Percentiles rank a stretch among this genome's conserved stretches.
Conservation (phyloP, 2,888 invertebrate genomes). For the Germaria angustata region DNA sequence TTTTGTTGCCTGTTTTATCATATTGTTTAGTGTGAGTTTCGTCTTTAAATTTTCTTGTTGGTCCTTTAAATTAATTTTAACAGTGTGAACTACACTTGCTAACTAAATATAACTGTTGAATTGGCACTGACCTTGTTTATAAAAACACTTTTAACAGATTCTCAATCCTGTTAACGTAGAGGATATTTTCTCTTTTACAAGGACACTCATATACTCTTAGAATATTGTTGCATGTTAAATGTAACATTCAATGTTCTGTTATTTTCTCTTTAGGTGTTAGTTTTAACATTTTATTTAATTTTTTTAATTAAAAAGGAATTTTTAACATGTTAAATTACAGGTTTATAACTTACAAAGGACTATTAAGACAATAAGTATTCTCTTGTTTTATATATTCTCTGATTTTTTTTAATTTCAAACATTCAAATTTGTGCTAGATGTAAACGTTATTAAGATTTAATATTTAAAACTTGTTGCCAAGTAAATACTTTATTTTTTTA, state of each 20-base stretch:
- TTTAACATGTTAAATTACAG: conserved; percentile 11
- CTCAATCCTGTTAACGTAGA: background rate
- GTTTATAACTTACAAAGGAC: no score
- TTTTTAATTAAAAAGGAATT: background rate
- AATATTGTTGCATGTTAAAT: background rate
- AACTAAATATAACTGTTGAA: background rate
- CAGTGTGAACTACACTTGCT: background rate
- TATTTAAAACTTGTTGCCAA: background rate
- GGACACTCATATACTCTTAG: background rate
- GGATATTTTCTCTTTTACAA: conserved; percentile 22
- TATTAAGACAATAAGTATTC: no score
- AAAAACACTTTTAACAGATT: background rate
- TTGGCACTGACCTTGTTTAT: conserved; percentile 48
- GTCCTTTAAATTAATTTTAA: background rate
- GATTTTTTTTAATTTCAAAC: no score
- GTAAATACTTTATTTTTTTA: no score
- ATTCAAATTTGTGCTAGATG: background rate
- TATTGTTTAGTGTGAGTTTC: no score
- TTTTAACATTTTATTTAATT: no score
- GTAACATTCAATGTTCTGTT: background rate
- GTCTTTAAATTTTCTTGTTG: no score
- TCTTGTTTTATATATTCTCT: no score
- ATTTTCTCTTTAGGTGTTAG: background rate
- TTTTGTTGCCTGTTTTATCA: no score
- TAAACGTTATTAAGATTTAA: background rate